Conservation (phyloP, 2,888 invertebrate species). For the Strigamia maritima region DNA sequence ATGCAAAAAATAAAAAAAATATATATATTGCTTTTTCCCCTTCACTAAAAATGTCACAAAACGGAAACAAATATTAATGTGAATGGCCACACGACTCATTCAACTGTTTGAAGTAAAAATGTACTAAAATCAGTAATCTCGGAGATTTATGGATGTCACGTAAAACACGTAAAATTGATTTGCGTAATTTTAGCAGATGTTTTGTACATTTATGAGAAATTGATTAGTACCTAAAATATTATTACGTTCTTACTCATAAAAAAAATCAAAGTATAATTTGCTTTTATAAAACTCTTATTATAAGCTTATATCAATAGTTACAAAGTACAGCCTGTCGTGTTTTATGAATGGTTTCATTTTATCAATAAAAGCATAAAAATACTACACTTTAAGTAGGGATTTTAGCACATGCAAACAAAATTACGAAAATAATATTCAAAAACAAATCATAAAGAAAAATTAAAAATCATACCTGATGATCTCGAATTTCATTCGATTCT, state of each 20-base stretch:
- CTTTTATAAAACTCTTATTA: not conserved
- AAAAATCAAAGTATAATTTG: not conserved
- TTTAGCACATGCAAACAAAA: not conserved
- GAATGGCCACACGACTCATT: not conserved
- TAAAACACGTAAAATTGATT: slow-evolving; percentile 5
- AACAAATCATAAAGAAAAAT: not conserved
- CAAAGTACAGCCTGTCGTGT: not conserved
- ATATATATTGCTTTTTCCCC: not conserved
- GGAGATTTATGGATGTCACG: not conserved
- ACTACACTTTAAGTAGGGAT: too few species aligned
- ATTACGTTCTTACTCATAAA: not conserved
- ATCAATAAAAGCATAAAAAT: not conserved
- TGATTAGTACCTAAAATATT: not conserved
- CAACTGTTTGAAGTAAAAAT: not conserved
- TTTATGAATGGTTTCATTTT: not conserved
- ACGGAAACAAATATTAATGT: not conserved
- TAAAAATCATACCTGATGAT: not conserved
- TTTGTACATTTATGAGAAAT: not conserved
- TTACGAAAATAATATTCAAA: not conserved
- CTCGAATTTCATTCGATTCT: slow-evolving; percentile 21
- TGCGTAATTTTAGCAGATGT: slow-evolving; percentile 8
- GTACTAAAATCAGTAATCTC: not conserved
- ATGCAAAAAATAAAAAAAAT: not conserved
- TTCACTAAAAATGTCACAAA: slow-evolving; percentile 7
- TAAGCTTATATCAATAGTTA: too few species aligned